phyloP scores from a whole-genome alignment of 2,113 vertebrate species.

The Channa argus region DNA sequence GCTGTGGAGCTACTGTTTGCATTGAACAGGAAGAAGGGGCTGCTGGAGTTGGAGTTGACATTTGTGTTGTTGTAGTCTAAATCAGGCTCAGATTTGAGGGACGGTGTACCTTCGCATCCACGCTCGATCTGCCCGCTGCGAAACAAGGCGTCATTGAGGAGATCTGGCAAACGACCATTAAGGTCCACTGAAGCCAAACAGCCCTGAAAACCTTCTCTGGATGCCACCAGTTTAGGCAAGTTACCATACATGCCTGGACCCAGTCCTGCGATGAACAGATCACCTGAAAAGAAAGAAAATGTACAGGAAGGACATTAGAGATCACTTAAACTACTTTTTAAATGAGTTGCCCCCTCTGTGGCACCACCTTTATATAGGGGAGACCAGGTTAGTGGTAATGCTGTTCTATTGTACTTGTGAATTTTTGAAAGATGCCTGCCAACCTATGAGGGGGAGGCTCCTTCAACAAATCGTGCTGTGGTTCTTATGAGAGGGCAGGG shows the following conservation, averaged over 20 bases:
- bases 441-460: too few species aligned
- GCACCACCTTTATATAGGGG: too few species aligned
- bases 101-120: constrained; percentile 96
- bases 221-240: constrained; percentile 96
- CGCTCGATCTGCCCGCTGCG: constrained; percentile 98
- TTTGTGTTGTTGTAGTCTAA: constrained; percentile 67
- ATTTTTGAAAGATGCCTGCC: too few species aligned
- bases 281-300: constrained; percentile 82
- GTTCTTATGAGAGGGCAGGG: too few species aligned
- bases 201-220: constrained; percentile 97
- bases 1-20: constrained; percentile 75
- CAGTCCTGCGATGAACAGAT: constrained; percentile 96
- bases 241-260: constrained; percentile 95
- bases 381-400: too few species aligned
- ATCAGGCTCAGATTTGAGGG: constrained; percentile 66
- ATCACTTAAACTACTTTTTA: too few species aligned
- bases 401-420: too few species aligned
- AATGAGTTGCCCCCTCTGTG: too few species aligned
- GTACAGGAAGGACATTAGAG: background rate
- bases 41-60: constrained; percentile 72
- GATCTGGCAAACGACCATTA: constrained; percentile 96
- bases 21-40: constrained; percentile 82
- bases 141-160: constrained; percentile 94
- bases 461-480: too few species aligned
- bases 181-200: constrained; percentile 97